These are phyloP conservation scores for Triops longicaudatus DNA, from an alignment of 1,140 invertebrate species.

Conservation along the genomic window DNA sequence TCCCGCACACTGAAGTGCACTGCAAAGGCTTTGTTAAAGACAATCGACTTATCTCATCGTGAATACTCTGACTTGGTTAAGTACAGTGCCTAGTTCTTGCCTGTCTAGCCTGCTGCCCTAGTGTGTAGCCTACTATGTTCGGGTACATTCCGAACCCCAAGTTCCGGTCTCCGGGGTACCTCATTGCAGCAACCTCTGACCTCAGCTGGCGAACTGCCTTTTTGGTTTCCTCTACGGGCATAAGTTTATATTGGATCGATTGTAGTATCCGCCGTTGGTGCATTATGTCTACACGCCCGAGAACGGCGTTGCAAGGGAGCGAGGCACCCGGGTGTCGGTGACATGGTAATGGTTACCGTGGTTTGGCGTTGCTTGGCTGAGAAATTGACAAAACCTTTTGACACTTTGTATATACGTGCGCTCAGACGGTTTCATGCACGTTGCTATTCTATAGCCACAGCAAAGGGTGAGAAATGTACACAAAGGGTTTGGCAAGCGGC, in stretches of 20 bases:
- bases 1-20: no score
- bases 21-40: no score
- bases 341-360: not conserved
- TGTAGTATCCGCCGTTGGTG: not conserved
- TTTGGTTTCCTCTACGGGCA: not conserved
- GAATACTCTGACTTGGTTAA: no score
- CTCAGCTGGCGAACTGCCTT: slow-evolving; percentile 13
- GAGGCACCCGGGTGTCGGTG: not conserved
- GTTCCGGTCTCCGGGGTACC: not conserved
- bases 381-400: not conserved
- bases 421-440: not conserved
- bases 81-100: no score
- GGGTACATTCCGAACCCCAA: not conserved
- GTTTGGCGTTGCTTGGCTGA: not conserved
- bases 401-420: not conserved
- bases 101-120: no score
- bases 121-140: no score
- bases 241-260: slow-evolving; percentile 1
- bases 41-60: no score
- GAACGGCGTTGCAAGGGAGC: not conserved
- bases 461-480: slow-evolving; percentile 2
- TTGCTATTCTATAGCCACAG: not conserved
- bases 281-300: not conserved
- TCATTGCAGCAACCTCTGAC: not conserved
- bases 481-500: not conserved